Evolutionary conservation across 2,888 invertebrate species (phyloP).

Genomic region (Physocephala rufipes): DNA sequence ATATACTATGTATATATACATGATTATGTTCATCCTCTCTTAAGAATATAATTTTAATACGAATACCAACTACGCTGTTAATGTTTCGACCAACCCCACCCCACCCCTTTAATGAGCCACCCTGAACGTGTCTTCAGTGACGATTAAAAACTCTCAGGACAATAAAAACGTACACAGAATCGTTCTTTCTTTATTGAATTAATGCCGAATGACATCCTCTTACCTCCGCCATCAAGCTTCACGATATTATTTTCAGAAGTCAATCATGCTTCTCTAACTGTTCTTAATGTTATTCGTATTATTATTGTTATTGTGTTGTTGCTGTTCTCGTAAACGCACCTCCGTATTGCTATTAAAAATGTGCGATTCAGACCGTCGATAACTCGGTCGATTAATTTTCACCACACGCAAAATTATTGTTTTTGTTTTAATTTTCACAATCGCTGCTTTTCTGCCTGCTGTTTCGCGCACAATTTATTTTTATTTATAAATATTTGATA

Average conservation of each 20-base stretch:
- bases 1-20: slow-evolving; percentile 4
- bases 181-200: slow-evolving; percentile 1
- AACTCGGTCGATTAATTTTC: no score
- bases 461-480: neutral
- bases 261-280: neutral
- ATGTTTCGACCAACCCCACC: slow-evolving; percentile 15
- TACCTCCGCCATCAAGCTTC: slow-evolving; percentile 11
- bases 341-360: no score
- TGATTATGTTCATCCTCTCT: slow-evolving; percentile 5
- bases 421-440: neutral
- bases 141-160: no score
- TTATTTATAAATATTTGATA: neutral
- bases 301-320: no score
- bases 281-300: no score
- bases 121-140: neutral
- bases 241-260: neutral
- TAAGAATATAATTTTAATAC: slow-evolving; percentile 4
- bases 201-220: slow-evolving; percentile 18
- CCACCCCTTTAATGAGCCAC: slow-evolving; percentile 3
- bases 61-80: neutral
- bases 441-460: slow-evolving; percentile 1
- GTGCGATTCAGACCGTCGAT: no score
- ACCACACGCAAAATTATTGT: no score
- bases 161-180: neutral
- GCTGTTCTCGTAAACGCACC: no score